Evolutionary conservation across 2,113 vertebrate genomes (phyloP), one percentile per base, ranked within the genome.

Genomic region (Cottus gobio): DNA sequence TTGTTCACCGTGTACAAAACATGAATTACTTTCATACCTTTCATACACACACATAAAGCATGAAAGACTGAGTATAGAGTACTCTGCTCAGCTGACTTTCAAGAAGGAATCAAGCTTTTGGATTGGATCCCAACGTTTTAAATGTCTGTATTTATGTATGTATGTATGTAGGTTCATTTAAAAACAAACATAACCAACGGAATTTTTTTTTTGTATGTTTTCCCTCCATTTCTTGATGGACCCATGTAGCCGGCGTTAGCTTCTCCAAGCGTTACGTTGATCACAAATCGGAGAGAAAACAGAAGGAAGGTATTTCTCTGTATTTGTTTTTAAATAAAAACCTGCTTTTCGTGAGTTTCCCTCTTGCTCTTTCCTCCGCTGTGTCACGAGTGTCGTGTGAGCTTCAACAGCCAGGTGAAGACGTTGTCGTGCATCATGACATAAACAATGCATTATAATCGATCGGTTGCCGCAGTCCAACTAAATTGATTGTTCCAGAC

Each of bases 401-500:
- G 44, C 44, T 20, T 20, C 44, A 52, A 52, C n/a, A 52, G 50
- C n/a, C n/a, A n/a, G n/a, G n/a, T n/a, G 34, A 34, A 34, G 34
- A 34, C 5, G 34, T 34, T 6, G 20, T 50, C 9, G 20, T 20
- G 18, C 3, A 52, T n/a, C 50, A 10, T 52, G 2, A 56, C 44
- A 4, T 10, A 26, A 56, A 24, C n/a, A 26, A 56, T 24, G 26
- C 5, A 26, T 26, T 13, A 26, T 1, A 56, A 56, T 24, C 24
- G 54, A 56, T 56, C 6, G 24, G 54, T 26, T 56, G n/a, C 24
- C 15, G 54, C 54, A 56, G 24, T 24, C 54, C n/a, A 2, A 54
- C 11, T 62, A 42, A 64, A 34, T 64, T 50, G 76, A 64, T 22
- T 58, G 65, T 36, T 67, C 28, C 37, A 34, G 30, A 66, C 26